Base-by-base conservation (phyloP, 2,797 vertebrate species). In the Falco concolor region DNA sequence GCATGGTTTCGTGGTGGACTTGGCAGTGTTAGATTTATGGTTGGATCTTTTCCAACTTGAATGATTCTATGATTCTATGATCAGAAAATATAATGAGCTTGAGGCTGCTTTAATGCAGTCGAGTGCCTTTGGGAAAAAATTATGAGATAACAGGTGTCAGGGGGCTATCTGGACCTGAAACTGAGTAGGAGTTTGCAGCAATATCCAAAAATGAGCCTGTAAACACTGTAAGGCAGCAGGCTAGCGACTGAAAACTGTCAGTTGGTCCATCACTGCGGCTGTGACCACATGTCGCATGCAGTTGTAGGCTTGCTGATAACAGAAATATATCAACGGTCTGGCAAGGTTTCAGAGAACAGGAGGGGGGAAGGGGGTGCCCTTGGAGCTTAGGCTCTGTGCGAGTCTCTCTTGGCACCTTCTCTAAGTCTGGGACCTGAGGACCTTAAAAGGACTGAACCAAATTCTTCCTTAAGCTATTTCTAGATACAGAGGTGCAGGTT, bases 371-470 rank as follows among this genome's bases (percentile, higher is more conserved):
- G 79, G 63, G 44, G 69, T 91, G 19, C 52, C 75, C 93, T 84
- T 60, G 2, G 17, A 84, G 57, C 67, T 67, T 54, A 57, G 72
- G 40, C 83, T 86, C 80, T 90, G 45, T 74, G 49, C 63, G 21
- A 84, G 74, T 84, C 89, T 86, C 49, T 87, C 73, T 59, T 78
- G 79, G 83, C 79, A 84, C 84, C 65, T 93, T 83, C 73, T 68
- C 13, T 50, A 81, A 87, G 23, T 84, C 27, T 80, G 77, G 47
- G 76, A 84, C 61, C 74, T 38, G 28, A 91, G 34, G 13, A 73
- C 80, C 95, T 95, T 93, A 94, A 90, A 96, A 95, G 94, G 93
- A 74, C 21, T 64, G 93, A 81, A 90, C 28, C 49, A 83, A 93
- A 94, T 95, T 95, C 77, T 81, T 90, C 77, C 40, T 79, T 40